Percentiles rank a stretch among this genome's conserved stretches.
Conservation (phyloP, 1,140 invertebrate genomes). For the Drosophila subpulchrella region DNA sequence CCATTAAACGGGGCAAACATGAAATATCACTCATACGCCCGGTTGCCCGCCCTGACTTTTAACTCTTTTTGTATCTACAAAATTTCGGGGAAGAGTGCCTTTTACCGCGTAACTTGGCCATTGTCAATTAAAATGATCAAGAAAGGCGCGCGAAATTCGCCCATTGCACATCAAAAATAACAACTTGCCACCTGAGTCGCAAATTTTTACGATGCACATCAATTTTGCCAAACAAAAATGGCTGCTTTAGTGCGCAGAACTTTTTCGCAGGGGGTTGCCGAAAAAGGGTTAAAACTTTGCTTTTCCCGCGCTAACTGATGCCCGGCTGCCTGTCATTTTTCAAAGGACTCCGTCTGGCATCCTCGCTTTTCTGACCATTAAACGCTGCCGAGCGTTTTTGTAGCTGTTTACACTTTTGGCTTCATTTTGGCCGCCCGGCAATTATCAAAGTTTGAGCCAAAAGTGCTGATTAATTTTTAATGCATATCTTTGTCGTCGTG, state of each 20-base stretch:
- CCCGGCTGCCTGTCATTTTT: constrained; percentile 42
- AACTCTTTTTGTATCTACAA: constrained; percentile 35
- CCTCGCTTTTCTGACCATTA: constrained; percentile 37
- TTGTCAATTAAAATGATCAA: constrained; percentile 64
- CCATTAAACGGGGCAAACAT: constrained; percentile 58
- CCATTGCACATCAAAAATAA: constrained; percentile 57
- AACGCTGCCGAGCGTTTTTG: constrained; percentile 13
- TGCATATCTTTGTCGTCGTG: constrained; percentile 66
- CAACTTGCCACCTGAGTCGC: constrained; percentile 69
- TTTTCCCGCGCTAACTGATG: constrained; percentile 24
- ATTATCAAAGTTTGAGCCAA: constrained; percentile 77
- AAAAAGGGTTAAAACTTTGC: constrained; percentile 40
- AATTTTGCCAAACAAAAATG: constrained; percentile 47
- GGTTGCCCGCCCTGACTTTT: constrained; percentile 19
- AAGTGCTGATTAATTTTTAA: constrained; percentile 83
- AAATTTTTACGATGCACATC: constrained; percentile 75
- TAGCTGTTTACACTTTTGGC: constrained; percentile 37
- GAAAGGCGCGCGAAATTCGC: constrained; percentile 18
- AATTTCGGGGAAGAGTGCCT: constrained; percentile 34
- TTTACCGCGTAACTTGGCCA: constrained; percentile 21
- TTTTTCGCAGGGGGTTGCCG: constrained; percentile 5
- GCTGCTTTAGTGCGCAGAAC: constrained; percentile 1
- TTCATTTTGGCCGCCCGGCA: constrained; percentile 53
- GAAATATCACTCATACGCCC: constrained; percentile 79
- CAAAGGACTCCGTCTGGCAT: constrained; percentile 17